Evolutionary conservation across 1,140 invertebrate genomes (phyloP).

Genomic region (Pemphigus obesinymphae): DNA sequence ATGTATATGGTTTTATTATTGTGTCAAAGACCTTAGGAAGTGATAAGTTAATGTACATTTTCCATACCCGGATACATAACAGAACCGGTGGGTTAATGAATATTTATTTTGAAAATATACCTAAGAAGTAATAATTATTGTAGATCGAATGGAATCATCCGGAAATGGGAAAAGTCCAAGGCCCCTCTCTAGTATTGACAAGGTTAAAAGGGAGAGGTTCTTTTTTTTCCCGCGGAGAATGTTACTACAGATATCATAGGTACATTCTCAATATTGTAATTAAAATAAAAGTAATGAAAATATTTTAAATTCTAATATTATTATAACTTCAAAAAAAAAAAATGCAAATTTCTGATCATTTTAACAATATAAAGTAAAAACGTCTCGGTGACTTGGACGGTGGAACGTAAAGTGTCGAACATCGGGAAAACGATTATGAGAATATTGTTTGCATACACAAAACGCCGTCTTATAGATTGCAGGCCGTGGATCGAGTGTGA

Average conservation of each 20-base stretch:
- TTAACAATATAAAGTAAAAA: background rate
- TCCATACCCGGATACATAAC: background rate
- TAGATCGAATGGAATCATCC: background rate
- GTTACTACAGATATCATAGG: background rate
- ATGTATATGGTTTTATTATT: no score
- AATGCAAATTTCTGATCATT: background rate
- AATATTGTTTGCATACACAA: slow-evolving; percentile 26
- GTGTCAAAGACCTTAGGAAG: no score
- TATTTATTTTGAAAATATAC: background rate
- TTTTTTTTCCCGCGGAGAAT: background rate
- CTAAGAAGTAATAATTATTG: background rate
- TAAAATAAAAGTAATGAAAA: background rate
- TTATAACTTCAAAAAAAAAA: background rate
- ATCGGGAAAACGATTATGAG: background rate
- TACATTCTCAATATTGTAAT: background rate
- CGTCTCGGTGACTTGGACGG: slow-evolving; percentile 1
- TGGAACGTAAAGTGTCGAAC: slow-evolving; percentile 9
- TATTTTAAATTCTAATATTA: background rate
- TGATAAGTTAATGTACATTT: background rate
- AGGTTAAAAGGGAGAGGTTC: slow-evolving; percentile 17
- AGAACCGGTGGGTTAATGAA: background rate
- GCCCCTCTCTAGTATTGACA: background rate
- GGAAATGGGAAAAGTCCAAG: background rate
- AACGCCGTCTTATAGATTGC: slow-evolving; percentile 26
- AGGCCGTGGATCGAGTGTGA: background rate